Evolutionary conservation across 2,113 vertebrate species (phyloP).

Genomic region (Telmatochromis sp.): DNA sequence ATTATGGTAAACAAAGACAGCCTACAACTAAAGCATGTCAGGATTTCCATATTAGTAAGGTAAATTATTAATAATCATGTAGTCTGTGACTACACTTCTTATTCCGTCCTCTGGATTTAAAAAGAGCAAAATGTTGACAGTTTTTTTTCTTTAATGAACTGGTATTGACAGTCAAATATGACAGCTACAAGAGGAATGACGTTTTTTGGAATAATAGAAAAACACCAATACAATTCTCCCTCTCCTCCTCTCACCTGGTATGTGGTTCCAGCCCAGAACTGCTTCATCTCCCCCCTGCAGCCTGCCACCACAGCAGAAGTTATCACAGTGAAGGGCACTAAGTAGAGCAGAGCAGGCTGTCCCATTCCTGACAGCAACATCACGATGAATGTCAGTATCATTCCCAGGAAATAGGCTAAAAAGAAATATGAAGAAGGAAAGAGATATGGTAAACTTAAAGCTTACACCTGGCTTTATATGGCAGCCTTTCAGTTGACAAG

Average conservation of each 20-base stretch:
- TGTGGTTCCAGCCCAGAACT: conserved; percentile 85
- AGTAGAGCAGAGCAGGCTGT: conserved; percentile 92
- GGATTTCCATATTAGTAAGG: background rate
- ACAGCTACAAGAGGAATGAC: background rate
- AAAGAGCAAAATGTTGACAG: background rate
- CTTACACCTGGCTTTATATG: background rate
- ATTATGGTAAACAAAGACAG: background rate
- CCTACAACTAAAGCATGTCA: background rate
- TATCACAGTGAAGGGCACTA: conserved; percentile 90
- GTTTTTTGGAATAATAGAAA: background rate
- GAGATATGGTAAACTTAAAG: background rate
- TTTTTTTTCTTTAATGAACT: background rate
- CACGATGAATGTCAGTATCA: conserved; percentile 84
- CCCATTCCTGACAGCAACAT: conserved; percentile 85
- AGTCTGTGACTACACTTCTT: background rate
- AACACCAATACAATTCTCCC: background rate
- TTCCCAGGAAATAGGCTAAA: conserved; percentile 85
- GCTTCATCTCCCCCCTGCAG: conserved; percentile 82
- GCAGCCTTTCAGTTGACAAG: background rate
- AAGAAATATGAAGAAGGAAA: background rate
- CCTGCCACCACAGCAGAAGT: conserved; percentile 78
- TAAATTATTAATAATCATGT: background rate
- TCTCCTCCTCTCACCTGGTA: conserved; percentile 77
- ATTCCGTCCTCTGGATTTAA: background rate
- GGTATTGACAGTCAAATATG: background rate